Percentiles rank a stretch among this genome's conserved stretches.
phyloP scores from a whole-genome alignment of 2,888 invertebrate genomes.

The Acleris holmiana region DNA sequence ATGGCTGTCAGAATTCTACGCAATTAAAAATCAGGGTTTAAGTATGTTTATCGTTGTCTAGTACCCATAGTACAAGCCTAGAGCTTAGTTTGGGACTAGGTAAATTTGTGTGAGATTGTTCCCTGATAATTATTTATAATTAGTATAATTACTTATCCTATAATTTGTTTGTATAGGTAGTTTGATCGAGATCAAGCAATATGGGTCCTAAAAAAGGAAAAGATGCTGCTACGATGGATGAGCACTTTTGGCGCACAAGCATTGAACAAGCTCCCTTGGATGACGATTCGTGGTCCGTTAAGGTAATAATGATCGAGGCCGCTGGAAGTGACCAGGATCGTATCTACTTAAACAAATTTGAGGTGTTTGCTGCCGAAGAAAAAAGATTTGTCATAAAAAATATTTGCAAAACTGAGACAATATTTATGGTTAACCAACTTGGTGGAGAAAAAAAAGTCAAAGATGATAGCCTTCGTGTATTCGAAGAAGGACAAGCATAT shows the following conservation, averaged over 20 bases:
- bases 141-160: too few species aligned
- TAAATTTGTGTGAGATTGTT: too few species aligned
- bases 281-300: constrained; percentile 65
- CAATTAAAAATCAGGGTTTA: too few species aligned
- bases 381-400: constrained; percentile 76
- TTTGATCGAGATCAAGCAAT: constrained; percentile 2
- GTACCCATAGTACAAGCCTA: too few species aligned
- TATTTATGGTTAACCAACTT: constrained; percentile 78
- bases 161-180: neutral
- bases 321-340: constrained; percentile 74
- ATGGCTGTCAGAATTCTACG: too few species aligned
- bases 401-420: constrained; percentile 76
- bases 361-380: constrained; percentile 67
- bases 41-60: too few species aligned
- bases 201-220: constrained; percentile 68
- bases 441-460: constrained; percentile 74
- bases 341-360: constrained; percentile 72
- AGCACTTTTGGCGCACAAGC: constrained; percentile 59
- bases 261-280: constrained; percentile 64
- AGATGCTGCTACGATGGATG: constrained; percentile 48
- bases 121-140: too few species aligned
- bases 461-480: constrained; percentile 69
- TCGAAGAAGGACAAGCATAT: constrained; percentile 71
- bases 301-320: constrained; percentile 70
- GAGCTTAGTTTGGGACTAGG: too few species aligned